Base-by-base conservation (phyloP, 1,140 invertebrate species). In the Bombus fervidus region DNA sequence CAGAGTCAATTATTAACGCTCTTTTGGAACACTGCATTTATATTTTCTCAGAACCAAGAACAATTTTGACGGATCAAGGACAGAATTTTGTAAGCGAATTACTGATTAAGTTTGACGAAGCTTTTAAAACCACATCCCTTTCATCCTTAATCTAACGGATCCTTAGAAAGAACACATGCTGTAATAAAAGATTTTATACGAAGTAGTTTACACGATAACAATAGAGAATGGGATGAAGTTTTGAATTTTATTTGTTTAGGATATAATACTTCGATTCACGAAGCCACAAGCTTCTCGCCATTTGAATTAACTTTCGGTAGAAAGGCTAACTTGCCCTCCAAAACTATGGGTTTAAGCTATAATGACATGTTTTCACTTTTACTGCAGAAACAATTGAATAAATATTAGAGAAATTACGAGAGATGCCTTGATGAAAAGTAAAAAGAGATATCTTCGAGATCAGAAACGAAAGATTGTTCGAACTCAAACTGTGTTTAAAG, bases 101-200 rank as follows among this genome's bases (percentile, higher is more conserved):
- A 0, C 1, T 15, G 12, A 28, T 0, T 13, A 5, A 64, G 13
- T 47, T 5, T 15, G 43, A 15, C 0, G 12, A 31, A 5, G 0
- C 28, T n/a, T 15, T 31, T 4, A 3, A 64, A n/a, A 64, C 12
- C n/a, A 64, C 1, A n/a, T n/a, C 3, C 3, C 3, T n/a, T 62
- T 12, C 28, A n/a, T 12, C 10, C 12, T 2, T 3, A 10, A 28
- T n/a, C 9, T 10, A n/a, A 62, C 59, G 59, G 28, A n/a, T n/a
- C 3, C 3, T 1, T 13, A 12, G 10, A 62, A 62, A 62, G 28
- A n/a, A n/a, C 12, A 5, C 59, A 62, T 4, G n/a, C 13, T 0
- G 13, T 4, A 13, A 0, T 31, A 12, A 31, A 64, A 64, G 59
- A 64, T n/a, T 4, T 64, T 3, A 13, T 64, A 5, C 28, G 10